A percentile compares a stretch with the other conserved stretches of the same genome.
phyloP scores from a whole-genome alignment of 2,113 vertebrate genomes.

The Cardinalis cardinalis region DNA sequence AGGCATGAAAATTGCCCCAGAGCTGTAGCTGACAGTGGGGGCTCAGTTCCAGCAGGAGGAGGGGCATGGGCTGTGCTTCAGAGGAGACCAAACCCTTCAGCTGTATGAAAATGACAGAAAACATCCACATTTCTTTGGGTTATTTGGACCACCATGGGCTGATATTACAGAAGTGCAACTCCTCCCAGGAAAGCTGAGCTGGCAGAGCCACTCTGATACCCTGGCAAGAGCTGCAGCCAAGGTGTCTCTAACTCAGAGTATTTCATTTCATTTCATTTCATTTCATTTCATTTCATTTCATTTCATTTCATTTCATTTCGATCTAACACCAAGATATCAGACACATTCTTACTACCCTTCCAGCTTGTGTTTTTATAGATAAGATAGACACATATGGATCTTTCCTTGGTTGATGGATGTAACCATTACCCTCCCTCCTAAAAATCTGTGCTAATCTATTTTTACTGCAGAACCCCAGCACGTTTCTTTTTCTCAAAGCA shows the following conservation, averaged over 20 bases:
- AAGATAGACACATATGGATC: neutral
- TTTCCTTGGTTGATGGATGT: neutral
- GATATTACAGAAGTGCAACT: neutral
- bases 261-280: neutral
- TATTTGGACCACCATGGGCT: neutral
- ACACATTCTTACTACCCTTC: neutral
- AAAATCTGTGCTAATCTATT: neutral
- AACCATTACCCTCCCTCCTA: neutral
- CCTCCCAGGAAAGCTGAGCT: neutral
- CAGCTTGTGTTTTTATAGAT: neutral
- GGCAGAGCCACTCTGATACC: neutral
- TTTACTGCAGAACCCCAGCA: neutral
- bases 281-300: neutral
- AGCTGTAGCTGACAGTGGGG: neutral
- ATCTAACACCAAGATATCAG: neutral
- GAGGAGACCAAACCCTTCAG: neutral
- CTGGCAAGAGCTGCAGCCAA: neutral
- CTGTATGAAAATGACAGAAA: neutral
- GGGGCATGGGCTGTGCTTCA: neutral
- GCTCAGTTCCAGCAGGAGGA: neutral
- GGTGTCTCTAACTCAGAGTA: neutral
- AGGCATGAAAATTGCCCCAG: neutral
- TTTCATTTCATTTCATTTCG: neutral
- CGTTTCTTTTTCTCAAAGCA: rapidly evolving
- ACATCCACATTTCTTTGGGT: neutral